Evolutionary conservation across 2,888 invertebrate genomes (phyloP).

Genomic region (Drosophila anomalata): DNA sequence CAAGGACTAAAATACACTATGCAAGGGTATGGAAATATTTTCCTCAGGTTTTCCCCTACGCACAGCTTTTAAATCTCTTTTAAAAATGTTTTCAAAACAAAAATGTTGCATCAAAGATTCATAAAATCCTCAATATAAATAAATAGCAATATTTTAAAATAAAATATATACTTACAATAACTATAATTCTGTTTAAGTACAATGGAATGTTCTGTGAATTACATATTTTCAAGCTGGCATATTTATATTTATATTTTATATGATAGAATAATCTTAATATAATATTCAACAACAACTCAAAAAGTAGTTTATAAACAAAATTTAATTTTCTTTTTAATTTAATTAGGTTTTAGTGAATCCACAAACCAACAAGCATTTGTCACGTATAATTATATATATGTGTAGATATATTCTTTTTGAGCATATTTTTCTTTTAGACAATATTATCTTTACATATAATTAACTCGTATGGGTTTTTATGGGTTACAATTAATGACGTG

Average conservation of each 20-base stretch:
- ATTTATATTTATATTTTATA: neutral
- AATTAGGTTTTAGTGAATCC: constrained; percentile 32
- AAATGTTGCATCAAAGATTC: neutral
- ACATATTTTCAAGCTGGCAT: constrained; percentile 28
- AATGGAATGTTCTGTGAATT: constrained; percentile 33
- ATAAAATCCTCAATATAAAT: neutral
- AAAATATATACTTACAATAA: neutral
- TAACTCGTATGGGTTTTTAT: constrained; percentile 32
- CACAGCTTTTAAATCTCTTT: neutral
- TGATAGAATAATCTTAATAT: neutral
- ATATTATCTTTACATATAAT: constrained; percentile 22
- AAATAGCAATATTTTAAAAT: neutral
- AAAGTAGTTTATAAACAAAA: neutral
- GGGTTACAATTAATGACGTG: constrained; percentile 30
- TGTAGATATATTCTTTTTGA: constrained; percentile 47
- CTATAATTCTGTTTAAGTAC: constrained; percentile 15
- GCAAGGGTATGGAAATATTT: neutral
- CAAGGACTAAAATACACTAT: neutral
- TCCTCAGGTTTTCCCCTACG: neutral
- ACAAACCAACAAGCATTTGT: constrained; percentile 14
- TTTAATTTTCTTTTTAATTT: constrained; percentile 6
- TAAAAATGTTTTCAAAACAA: neutral
- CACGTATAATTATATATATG: constrained; percentile 29
- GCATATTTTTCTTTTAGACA: constrained; percentile 19
- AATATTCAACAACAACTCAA: constrained; percentile 6